phyloP scores from a whole-genome alignment of 2,113 vertebrate species.

The Mugil cephalus region DNA sequence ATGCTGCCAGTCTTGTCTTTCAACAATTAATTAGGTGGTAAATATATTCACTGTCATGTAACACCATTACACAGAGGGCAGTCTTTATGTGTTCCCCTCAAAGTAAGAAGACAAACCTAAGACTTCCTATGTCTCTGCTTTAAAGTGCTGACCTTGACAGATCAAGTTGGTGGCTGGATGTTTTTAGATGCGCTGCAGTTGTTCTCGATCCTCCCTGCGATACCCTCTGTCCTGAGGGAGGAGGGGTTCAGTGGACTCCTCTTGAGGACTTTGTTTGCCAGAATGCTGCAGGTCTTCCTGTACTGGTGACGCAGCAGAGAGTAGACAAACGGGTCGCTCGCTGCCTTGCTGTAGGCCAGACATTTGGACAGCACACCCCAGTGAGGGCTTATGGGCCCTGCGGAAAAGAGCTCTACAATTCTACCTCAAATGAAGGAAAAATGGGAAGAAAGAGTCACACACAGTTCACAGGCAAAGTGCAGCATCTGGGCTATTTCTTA shows the following conservation, averaged over 20 bases:
- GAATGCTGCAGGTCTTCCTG: slow-evolving; percentile 90
- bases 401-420: slow-evolving; percentile 90
- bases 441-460: slow-evolving; percentile 38
- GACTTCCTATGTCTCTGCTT: slow-evolving; percentile 10
- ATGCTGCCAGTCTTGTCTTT: slow-evolving; percentile 4
- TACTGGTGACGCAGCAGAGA: slow-evolving; percentile 95
- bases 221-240: slow-evolving; percentile 74
- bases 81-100: slow-evolving; percentile 2
- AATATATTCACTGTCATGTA: neutral
- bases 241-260: slow-evolving; percentile 88
- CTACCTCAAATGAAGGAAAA: slow-evolving; percentile 81
- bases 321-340: slow-evolving; percentile 97
- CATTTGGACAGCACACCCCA: slow-evolving; percentile 96
- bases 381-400: slow-evolving; percentile 87
- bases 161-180: slow-evolving; percentile 14
- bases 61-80: slow-evolving; percentile 4
- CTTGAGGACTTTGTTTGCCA: slow-evolving; percentile 90
- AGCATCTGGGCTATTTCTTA: slow-evolving; percentile 19
- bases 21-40: neutral
- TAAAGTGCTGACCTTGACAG: slow-evolving; percentile 37
- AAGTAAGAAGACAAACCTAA: slow-evolving; percentile 9
- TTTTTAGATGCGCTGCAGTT: slow-evolving; percentile 36
- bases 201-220: slow-evolving; percentile 17
- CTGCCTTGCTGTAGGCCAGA: slow-evolving; percentile 95
- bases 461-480: slow-evolving; percentile 6